Conservation (phyloP, 2,797 vertebrate genomes). For the Schizopygopsis malacanthus region DNA sequence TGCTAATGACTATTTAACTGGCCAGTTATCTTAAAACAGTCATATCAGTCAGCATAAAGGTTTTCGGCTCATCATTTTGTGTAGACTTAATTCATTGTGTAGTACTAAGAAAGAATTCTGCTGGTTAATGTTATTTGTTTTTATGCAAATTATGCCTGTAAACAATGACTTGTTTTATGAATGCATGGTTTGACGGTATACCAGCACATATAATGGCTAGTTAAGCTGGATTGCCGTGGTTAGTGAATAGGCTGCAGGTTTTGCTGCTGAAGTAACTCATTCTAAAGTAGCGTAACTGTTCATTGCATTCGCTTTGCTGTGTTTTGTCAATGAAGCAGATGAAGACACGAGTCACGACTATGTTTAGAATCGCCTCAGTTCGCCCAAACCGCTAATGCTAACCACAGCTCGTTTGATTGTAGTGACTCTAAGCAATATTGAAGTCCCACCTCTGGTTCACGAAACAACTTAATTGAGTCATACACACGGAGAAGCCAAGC, state of each 20-base stretch:
- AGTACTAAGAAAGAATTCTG: neutral
- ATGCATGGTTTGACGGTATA: neutral
- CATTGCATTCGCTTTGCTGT: slow-evolving; percentile 29
- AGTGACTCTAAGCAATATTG: slow-evolving; percentile 68
- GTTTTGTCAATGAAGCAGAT: slow-evolving; percentile 41
- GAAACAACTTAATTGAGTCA: slow-evolving; percentile 83
- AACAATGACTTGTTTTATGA: slow-evolving; percentile 15
- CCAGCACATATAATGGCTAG: neutral
- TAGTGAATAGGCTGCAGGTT: slow-evolving; percentile 12
- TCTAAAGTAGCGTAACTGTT: slow-evolving; percentile 11
- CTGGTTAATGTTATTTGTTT: neutral
- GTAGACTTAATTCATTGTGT: neutral
- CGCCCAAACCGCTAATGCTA: slow-evolving; percentile 62
- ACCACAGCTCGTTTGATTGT: slow-evolving; percentile 56
- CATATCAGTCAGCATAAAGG: neutral
- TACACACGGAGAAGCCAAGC: slow-evolving; percentile 74
- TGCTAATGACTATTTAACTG: neutral
- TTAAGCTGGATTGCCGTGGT: neutral
- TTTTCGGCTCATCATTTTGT: neutral
- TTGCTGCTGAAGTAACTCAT: neutral
- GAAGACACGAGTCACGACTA: slow-evolving; percentile 40
- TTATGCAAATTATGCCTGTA: neutral
- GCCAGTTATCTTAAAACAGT: neutral
- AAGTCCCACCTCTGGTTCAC: slow-evolving; percentile 76
- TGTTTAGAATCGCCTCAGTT: slow-evolving; percentile 61